Evolutionary conservation across 2,797 vertebrate species (phyloP).

Genomic region (Acomys russatus): DNA sequence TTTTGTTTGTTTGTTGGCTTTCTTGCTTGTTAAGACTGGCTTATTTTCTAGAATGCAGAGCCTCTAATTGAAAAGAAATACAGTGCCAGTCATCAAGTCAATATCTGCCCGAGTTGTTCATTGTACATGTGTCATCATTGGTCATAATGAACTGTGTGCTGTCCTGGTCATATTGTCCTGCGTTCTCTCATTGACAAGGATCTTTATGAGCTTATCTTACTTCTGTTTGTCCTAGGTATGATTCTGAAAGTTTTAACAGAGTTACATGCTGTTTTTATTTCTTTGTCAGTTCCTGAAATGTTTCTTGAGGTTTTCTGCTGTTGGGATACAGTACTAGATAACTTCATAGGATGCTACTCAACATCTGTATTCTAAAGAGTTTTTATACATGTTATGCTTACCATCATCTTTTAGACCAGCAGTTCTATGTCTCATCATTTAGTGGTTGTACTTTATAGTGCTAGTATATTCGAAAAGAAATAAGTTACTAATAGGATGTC

Average conservation of each 20-base stretch:
- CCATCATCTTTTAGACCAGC: neutral
- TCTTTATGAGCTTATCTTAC: conserved; percentile 34
- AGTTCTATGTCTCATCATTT: neutral
- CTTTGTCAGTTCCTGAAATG: conserved; percentile 31
- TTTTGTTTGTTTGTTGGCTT: neutral
- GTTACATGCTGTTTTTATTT: conserved; percentile 1
- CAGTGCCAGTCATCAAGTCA: neutral
- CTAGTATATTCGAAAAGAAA: conserved; percentile 46
- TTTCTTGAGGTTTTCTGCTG: conserved; percentile 27
- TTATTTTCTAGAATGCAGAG: neutral
- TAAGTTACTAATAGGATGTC: neutral
- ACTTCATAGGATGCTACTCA: conserved; percentile 51
- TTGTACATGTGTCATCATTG: neutral
- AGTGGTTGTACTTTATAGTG: conserved; percentile 39
- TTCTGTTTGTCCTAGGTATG: conserved; percentile 2
- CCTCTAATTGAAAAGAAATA: neutral
- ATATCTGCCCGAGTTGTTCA: neutral
- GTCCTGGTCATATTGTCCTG: neutral
- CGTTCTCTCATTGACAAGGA: neutral
- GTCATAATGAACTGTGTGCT: neutral
- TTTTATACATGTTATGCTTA: conserved; percentile 12
- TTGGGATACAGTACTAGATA: conserved; percentile 18
- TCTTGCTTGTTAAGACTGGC: neutral
- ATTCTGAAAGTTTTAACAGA: conserved; percentile 53
- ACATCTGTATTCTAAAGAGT: neutral